Evolutionary conservation across 2,888 invertebrate species (phyloP).

Genomic region (Nomada fabriciana): DNA sequence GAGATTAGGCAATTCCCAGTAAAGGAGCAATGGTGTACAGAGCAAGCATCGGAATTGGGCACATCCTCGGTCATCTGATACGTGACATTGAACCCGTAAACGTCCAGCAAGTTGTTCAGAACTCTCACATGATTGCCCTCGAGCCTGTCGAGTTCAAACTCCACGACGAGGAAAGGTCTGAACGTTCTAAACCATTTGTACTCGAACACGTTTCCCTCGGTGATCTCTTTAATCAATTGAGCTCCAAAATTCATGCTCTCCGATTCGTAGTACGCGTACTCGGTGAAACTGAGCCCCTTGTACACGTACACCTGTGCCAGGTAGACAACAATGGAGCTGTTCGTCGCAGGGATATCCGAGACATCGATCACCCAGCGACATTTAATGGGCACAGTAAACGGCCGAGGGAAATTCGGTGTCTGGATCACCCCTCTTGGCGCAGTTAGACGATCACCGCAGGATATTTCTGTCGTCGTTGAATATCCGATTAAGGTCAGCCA

Average conservation of each 20-base stretch:
- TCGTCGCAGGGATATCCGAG: slow-evolving; percentile 85
- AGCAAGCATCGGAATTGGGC: slow-evolving; percentile 88
- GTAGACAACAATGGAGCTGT: slow-evolving; percentile 92
- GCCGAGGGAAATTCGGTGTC: slow-evolving; percentile 93
- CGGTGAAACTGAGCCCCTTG: slow-evolving; percentile 91
- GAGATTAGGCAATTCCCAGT: slow-evolving; percentile 93
- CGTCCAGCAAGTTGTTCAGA: slow-evolving; percentile 91
- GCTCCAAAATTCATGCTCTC: slow-evolving; percentile 88
- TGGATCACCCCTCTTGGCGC: slow-evolving; percentile 90
- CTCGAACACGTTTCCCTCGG: slow-evolving; percentile 90
- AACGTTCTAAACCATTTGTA: slow-evolving; percentile 87
- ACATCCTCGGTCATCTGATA: slow-evolving; percentile 90
- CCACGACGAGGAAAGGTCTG: slow-evolving; percentile 92
- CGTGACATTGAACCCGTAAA: slow-evolving; percentile 96
- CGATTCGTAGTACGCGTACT: slow-evolving; percentile 91
- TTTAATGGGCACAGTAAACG: slow-evolving; percentile 92
- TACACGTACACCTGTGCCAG: slow-evolving; percentile 95
- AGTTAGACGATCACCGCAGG: slow-evolving; percentile 89
- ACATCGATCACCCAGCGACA: slow-evolving; percentile 96
- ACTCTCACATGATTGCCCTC: slow-evolving; percentile 94
- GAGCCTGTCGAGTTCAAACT: slow-evolving; percentile 89
- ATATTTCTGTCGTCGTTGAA: slow-evolving; percentile 31
- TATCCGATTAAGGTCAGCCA: slow-evolving; percentile 27
- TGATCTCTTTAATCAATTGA: slow-evolving; percentile 88
- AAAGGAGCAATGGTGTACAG: slow-evolving; percentile 92